A percentile compares a stretch with the other conserved stretches of the same genome.
Evolutionary conservation across 1,140 invertebrate species (phyloP).

Genomic region (Bactericera cockerelli): DNA sequence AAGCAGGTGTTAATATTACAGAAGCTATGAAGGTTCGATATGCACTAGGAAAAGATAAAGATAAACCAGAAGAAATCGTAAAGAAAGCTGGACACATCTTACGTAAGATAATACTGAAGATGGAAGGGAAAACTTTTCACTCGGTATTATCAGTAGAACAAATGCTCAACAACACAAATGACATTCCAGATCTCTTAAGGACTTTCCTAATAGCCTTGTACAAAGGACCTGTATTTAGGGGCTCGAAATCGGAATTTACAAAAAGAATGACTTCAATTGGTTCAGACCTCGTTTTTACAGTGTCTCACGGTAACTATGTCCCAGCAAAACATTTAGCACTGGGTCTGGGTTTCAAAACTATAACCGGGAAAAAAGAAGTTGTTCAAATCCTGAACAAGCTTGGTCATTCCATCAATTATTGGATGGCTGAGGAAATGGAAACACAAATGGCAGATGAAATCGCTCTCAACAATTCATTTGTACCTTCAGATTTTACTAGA

Average conservation of each 20-base stretch:
- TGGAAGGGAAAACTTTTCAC: neutral
- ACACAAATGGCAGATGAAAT: constrained; percentile 21
- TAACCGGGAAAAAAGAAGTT: constrained; percentile 25
- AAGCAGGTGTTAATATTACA: neutral
- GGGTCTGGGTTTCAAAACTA: constrained; percentile 25
- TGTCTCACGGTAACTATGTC: constrained; percentile 23
- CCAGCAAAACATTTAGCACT: constrained; percentile 25
- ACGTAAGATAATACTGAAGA: neutral
- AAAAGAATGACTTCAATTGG: neutral
- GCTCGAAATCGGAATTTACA: neutral
- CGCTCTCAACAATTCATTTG: constrained; percentile 17
- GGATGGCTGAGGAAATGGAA: constrained; percentile 22
- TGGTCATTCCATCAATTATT: constrained; percentile 24
- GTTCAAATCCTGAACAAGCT: constrained; percentile 22
- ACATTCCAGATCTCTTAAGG: neutral
- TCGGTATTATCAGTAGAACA: neutral
- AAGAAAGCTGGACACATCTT: neutral
- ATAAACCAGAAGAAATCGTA: neutral
- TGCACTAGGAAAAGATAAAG: neutral
- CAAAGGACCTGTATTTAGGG: neutral
- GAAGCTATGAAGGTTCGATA: neutral
- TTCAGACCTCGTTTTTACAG: constrained; percentile 21
- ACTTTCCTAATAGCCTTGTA: neutral
- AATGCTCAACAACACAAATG: neutral
- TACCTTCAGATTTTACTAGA: constrained; percentile 22